phyloP scores from a whole-genome alignment of 2,888 invertebrate genomes.

The Ochropleura leucogaster region DNA sequence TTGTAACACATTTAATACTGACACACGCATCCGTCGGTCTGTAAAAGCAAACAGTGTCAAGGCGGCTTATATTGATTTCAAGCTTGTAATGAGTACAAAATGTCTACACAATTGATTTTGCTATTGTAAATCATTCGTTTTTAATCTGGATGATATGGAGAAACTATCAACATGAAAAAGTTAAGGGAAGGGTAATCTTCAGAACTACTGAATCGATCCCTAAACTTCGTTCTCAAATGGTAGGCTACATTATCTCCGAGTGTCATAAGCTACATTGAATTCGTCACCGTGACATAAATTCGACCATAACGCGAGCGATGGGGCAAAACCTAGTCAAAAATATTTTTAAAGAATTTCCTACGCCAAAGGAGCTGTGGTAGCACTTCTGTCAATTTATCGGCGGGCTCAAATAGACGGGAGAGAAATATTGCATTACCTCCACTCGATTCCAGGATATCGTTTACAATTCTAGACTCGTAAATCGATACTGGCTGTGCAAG shows the following conservation, averaged over 20 bases:
- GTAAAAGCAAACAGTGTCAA: constrained; percentile 87
- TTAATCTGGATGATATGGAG: constrained; percentile 40
- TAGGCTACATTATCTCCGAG: neutral
- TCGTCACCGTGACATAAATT: neutral
- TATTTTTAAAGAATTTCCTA: constrained; percentile 27
- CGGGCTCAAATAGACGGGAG: constrained; percentile 21
- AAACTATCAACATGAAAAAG: constrained; percentile 26
- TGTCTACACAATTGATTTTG: constrained; percentile 75
- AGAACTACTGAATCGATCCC: neutral
- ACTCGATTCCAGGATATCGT: constrained; percentile 19
- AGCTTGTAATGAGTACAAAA: constrained; percentile 82
- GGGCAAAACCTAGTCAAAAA: neutral
- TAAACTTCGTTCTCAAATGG: neutral
- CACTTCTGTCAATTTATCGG: constrained; percentile 32
- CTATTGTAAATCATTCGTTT: constrained; percentile 69
- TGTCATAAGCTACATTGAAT: neutral
- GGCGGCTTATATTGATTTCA: constrained; percentile 86
- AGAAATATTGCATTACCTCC: constrained; percentile 46
- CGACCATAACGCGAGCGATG: neutral
- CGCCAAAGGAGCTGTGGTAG: constrained; percentile 1
- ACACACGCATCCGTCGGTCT: constrained; percentile 81
- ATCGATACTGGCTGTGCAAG: constrained; percentile 29
- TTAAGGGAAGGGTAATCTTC: neutral
- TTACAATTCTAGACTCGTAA: constrained; percentile 34
- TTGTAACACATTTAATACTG: constrained; percentile 79